phyloP scores from a whole-genome alignment of 1,140 invertebrate species.

The Paramacrobiotus metropolitanus region DNA sequence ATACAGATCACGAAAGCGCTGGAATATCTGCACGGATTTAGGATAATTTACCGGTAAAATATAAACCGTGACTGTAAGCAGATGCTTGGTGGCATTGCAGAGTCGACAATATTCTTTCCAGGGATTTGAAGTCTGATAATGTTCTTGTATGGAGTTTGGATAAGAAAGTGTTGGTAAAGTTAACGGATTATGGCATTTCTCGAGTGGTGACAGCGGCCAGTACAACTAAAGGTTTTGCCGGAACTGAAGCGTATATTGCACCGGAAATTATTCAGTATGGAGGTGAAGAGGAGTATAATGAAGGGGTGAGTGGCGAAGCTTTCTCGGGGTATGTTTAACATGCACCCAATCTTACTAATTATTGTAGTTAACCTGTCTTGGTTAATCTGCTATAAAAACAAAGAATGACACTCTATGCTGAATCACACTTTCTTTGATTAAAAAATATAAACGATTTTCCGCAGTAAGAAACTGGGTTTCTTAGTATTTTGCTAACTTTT shows the following conservation, averaged over 20 bases:
- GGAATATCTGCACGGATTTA: conserved; percentile 77
- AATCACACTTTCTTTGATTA: too few relatives aligned
- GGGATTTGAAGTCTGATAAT: conserved; percentile 93
- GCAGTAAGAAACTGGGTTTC: too few relatives aligned
- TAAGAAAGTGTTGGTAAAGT: conserved; percentile 49
- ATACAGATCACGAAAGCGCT: conserved; percentile 60
- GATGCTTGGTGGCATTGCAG: neutral
- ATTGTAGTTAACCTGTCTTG: too few relatives aligned
- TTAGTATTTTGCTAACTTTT: too few relatives aligned
- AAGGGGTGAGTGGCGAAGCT: conserved; percentile 39
- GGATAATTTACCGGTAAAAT: conserved; percentile 83
- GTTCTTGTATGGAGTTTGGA: conserved; percentile 58
- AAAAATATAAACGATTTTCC: too few relatives aligned
- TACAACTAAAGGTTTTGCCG: conserved; percentile 78
- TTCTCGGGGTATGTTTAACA: too few relatives aligned
- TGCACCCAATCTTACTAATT: too few relatives aligned
- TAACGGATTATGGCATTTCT: conserved; percentile 55
- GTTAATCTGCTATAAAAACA: too few relatives aligned
- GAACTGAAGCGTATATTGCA: conserved; percentile 92
- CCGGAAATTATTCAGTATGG: conserved; percentile 94
- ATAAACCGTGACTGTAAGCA: neutral
- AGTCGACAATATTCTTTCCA: too few relatives aligned
- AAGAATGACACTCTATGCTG: too few relatives aligned
- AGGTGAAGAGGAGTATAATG: conserved; percentile 93
- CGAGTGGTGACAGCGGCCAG: conserved; percentile 19